A percentile compares a stretch with the other conserved stretches of the same genome.
phyloP scores from a whole-genome alignment of 2,113 vertebrate genomes.

The Syrrhaptes paradoxus region DNA sequence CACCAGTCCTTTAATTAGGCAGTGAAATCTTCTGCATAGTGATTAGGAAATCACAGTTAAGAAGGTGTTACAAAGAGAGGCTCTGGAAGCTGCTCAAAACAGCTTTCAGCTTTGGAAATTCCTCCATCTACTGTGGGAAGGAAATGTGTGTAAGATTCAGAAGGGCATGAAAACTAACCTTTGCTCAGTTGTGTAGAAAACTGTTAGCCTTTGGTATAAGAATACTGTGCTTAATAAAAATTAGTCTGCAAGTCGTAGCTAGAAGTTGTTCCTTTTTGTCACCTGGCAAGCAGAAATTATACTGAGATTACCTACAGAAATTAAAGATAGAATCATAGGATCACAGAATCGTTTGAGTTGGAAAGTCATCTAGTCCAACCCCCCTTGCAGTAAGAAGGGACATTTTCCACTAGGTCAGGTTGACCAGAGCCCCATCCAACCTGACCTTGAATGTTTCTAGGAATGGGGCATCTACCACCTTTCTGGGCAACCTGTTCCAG shows the following conservation, averaged over 20 bases:
- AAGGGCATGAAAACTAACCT: slow-evolving; percentile 41
- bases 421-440: too few relatives aligned
- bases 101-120: slow-evolving; percentile 70
- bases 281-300: not conserved
- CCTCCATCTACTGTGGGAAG: slow-evolving; percentile 37
- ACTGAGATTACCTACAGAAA: not conserved
- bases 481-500: too few relatives aligned
- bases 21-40: slow-evolving; percentile 78
- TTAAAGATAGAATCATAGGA: not conserved
- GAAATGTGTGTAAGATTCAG: slow-evolving; percentile 43
- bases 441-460: too few relatives aligned
- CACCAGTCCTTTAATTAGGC: slow-evolving; percentile 79
- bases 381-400: too few relatives aligned
- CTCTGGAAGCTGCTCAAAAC: slow-evolving; percentile 72
- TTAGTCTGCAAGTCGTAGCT: not conserved
- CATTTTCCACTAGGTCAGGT: too few relatives aligned
- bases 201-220: not conserved
- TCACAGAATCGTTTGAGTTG: too few relatives aligned
- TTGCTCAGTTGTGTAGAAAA: slow-evolving; percentile 26
- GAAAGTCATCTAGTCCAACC: too few relatives aligned
- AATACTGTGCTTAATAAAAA: slow-evolving; percentile 24
- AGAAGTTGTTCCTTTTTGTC: not conserved
- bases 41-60: slow-evolving; percentile 79
- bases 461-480: too few relatives aligned
- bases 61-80: slow-evolving; percentile 75